Evolutionary conservation across 2,888 invertebrate species (phyloP).

Genomic region (Cephus nigrinus): DNA sequence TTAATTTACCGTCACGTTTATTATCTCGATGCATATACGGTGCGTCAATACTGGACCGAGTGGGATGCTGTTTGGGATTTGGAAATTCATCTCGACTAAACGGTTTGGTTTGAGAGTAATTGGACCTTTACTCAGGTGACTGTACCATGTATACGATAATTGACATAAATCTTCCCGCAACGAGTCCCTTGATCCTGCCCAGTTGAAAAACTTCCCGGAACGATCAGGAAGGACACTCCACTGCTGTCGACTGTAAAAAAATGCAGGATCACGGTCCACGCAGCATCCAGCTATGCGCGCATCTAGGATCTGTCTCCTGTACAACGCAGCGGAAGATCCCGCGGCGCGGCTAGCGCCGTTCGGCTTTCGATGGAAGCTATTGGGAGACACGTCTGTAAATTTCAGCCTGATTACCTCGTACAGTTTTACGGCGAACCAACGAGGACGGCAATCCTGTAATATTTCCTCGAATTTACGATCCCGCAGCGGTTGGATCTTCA

Average conservation of each 20-base stretch:
- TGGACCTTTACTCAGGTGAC: background rate
- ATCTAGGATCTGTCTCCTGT: background rate
- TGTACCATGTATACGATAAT: background rate
- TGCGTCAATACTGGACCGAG: background rate
- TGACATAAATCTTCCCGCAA: background rate
- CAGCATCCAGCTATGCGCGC: background rate
- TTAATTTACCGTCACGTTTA: background rate
- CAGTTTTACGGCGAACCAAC: conserved; percentile 40
- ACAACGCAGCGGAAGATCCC: background rate
- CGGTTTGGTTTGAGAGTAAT: background rate
- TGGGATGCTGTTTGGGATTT: background rate
- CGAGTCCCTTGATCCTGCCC: background rate
- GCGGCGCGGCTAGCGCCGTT: background rate
- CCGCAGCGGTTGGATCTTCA: conserved; percentile 52
- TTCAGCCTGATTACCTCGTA: conserved; percentile 48
- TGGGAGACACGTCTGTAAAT: conserved; percentile 51
- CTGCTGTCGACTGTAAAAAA: background rate
- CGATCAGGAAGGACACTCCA: background rate
- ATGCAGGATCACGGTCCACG: background rate
- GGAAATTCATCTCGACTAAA: background rate
- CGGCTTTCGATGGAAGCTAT: background rate
- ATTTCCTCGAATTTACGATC: conserved; percentile 58
- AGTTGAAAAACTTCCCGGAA: background rate
- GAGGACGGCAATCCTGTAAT: conserved; percentile 42
- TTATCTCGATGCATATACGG: background rate